Base-by-base conservation (phyloP, 2,797 vertebrate genomes). In the Chelon auratus region DNA sequence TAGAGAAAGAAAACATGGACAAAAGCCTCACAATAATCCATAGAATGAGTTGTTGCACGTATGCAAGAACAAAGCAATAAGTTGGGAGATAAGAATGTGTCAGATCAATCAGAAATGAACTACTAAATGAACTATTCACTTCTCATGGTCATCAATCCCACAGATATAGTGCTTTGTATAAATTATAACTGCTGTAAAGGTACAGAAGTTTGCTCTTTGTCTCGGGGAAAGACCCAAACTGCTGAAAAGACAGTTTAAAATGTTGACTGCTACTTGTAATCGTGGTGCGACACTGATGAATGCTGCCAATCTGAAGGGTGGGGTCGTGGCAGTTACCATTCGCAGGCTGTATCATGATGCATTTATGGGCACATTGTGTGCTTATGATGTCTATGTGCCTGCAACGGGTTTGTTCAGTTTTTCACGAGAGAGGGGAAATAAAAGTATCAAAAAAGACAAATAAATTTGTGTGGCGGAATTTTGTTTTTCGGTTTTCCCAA, bases 301-400 rank as follows among this genome's bases (percentile, higher is more conserved):
- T 24, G 33, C 10, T 52, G 45, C 40, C 68, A 42, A 7, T 58
- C 14, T 59, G 53, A 69, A 76, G 45, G 61, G 69, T 36, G 51
- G 5, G 15, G 53, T 66, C 22, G 48, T 55, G 45, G 45, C 50
- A 43, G 48, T 4, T 11, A 22, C 51, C 40, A 65, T 68, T 72
- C 54, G 0, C 33, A 61, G 62, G 5, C 14, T 64, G 72, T 55
- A 24, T 70, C 47, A 68, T 61, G 36, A 15, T 48, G 57, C 48
- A 43, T 77, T 67, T 63, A 45, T 45, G 6, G 39, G 68, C 17
- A 36, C 45, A 3, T 9, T 3, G 8, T 10, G 8, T 17, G 0
- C 4, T 2, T 17, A 14, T 45, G 5, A 8, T 6, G 45, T 17
- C 43, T 9, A 9, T 45, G 15, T n/a, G 8, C 6, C 17, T 47